phyloP scores from a whole-genome alignment of 2,888 invertebrate genomes.

The Heliconius ismenius region DNA sequence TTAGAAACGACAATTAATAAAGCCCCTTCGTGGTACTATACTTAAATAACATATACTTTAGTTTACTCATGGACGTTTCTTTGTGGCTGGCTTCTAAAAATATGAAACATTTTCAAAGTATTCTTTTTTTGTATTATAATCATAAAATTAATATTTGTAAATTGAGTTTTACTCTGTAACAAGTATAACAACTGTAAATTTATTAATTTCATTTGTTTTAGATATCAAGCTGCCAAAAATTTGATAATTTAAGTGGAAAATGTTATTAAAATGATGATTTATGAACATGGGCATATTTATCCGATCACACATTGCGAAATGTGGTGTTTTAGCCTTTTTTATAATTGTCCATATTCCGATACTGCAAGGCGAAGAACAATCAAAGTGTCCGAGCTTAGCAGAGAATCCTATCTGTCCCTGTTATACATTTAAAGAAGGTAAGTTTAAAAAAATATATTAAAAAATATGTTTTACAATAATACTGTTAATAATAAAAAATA shows the following conservation, averaged over 20 bases:
- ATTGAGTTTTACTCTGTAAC: neutral
- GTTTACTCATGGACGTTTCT: neutral
- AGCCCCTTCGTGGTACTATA: constrained; percentile 46
- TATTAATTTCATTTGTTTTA: constrained; percentile 42
- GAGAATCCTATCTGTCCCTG: constrained; percentile 93
- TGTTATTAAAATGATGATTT: constrained; percentile 74
- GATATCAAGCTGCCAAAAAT: constrained; percentile 38
- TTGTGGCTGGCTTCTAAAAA: neutral
- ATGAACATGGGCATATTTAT: constrained; percentile 69
- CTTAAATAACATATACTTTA: neutral
- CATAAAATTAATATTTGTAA: neutral
- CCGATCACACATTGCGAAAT: constrained; percentile 70
- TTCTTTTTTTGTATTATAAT: neutral
- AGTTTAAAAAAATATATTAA: constrained; percentile 38
- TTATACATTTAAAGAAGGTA: constrained; percentile 94
- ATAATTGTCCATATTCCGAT: constrained; percentile 75
- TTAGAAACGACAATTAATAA: constrained; percentile 53
- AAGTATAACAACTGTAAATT: neutral
- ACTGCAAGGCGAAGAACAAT: constrained; percentile 80
- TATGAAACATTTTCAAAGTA: constrained; percentile 9
- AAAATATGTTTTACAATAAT: no score
- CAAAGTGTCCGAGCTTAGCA: constrained; percentile 87
- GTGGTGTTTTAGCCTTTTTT: constrained; percentile 81
- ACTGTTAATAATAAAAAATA: no score
- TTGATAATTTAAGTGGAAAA: constrained; percentile 65